A percentile compares a stretch with the other conserved stretches of the same genome.
phyloP scores from a whole-genome alignment of 2,113 vertebrate species.

The Myodes glareolus region DNA sequence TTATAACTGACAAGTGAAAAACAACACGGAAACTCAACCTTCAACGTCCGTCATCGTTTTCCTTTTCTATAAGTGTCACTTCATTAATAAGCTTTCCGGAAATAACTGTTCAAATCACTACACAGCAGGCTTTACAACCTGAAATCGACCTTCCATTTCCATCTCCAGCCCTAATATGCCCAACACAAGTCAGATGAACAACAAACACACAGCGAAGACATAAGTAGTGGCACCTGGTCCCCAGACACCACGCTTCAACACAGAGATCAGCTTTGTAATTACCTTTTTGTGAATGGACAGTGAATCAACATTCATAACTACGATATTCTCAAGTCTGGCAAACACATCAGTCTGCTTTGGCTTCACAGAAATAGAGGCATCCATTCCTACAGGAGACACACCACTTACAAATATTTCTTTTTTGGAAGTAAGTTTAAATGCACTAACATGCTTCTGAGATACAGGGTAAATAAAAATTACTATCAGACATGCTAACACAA shows the following conservation, averaged over 20 bases:
- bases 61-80: neutral
- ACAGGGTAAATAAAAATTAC: neutral
- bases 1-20: neutral
- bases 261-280: conserved; percentile 59
- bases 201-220: neutral
- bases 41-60: neutral
- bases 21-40: neutral
- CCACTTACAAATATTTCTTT: neutral
- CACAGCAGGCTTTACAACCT: neutral
- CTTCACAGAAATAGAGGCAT: conserved; percentile 89
- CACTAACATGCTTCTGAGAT: conserved; percentile 6
- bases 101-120: neutral
- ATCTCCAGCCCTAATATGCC: neutral
- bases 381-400: conserved; percentile 87
- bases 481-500: neutral
- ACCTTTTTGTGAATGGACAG: conserved; percentile 94
- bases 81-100: neutral
- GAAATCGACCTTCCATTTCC: neutral
- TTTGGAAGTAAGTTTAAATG: neutral
- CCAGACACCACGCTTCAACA: neutral
- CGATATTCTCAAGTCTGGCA: conserved; percentile 91
- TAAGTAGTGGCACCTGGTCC: neutral
- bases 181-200: neutral
- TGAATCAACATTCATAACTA: conserved; percentile 91
- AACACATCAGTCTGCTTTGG: conserved; percentile 90